Percentiles rank a stretch among this genome's conserved stretches.
These are phyloP conservation scores for Chloropsis cyanopogon DNA, from an alignment of 2,113 vertebrate genomes.

Conservation along the genomic window DNA sequence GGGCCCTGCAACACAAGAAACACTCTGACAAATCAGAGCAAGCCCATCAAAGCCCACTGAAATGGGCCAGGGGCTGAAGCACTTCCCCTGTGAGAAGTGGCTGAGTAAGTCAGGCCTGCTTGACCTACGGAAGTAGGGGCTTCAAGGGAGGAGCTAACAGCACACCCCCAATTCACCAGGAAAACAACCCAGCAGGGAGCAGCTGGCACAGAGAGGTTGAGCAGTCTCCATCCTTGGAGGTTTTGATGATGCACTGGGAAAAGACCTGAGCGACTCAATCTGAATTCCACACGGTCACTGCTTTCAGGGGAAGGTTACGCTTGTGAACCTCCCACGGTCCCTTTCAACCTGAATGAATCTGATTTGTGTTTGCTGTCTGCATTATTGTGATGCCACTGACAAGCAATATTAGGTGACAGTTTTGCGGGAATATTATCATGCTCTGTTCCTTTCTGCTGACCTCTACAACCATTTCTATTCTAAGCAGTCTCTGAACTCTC, in stretches of 20 bases:
- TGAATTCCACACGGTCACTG: neutral
- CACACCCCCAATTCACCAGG: fast-evolving
- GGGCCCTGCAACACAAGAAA: neutral
- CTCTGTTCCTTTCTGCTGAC: neutral
- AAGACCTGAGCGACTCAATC: neutral
- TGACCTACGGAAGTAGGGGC: neutral
- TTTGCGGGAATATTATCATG: neutral
- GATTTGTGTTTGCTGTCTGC: neutral
- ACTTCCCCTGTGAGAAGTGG: neutral
- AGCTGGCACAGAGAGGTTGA: neutral
- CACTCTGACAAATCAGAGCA: neutral
- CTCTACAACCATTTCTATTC: neutral
- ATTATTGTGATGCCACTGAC: neutral
- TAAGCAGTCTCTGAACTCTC: neutral
- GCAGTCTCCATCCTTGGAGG: neutral
- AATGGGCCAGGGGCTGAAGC: neutral
- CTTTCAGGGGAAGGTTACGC: neutral
- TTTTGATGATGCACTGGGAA: neutral
- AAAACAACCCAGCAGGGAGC: neutral
- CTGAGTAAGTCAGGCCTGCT: neutral
- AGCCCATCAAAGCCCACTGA: neutral
- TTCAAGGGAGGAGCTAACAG: neutral
- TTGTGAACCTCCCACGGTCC: neutral
- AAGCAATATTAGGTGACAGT: neutral
- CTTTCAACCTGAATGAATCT: neutral